Percentiles rank a stretch among this genome's conserved stretches.
Conservation (phyloP, 2,888 invertebrate genomes). For the Heliconius sara region DNA sequence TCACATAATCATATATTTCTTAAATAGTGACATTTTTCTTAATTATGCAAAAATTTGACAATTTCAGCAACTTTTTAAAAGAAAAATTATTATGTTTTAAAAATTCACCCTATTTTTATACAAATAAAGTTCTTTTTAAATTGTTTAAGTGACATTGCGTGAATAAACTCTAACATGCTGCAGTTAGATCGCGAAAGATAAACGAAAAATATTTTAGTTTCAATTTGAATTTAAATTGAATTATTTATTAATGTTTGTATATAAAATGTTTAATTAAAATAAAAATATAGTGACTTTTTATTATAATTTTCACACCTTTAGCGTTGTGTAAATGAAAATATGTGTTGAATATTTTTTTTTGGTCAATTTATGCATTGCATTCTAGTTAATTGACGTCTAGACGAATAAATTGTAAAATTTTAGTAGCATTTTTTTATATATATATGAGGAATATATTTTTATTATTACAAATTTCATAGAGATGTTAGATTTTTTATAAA, state of each 20-base stretch:
- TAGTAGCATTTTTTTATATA: too few species aligned
- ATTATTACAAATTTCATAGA: not conserved
- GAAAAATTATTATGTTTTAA: not conserved
- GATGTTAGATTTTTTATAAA: not conserved
- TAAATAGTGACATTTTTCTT: not conserved
- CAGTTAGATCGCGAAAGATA: slow-evolving; percentile 27
- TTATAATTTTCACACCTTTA: not conserved
- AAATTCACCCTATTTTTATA: not conserved
- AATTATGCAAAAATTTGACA: not conserved
- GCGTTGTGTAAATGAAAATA: not conserved
- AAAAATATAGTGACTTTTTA: not conserved
- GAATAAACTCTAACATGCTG: not conserved
- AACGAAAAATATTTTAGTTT: slow-evolving; percentile 10
- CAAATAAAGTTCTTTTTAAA: not conserved
- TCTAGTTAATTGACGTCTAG: too few species aligned
- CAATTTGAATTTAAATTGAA: not conserved
- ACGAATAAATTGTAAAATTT: too few species aligned
- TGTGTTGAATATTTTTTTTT: not conserved
- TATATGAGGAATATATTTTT: too few species aligned
- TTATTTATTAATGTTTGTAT: not conserved
- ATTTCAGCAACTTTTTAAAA: not conserved
- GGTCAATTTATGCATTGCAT: not conserved
- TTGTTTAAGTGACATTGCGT: not conserved
- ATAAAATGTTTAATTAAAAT: not conserved
- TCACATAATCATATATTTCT: not conserved